These are phyloP conservation scores for Cheilosia grossa DNA, from an alignment of 2,888 invertebrate species.

Conservation along the genomic window DNA sequence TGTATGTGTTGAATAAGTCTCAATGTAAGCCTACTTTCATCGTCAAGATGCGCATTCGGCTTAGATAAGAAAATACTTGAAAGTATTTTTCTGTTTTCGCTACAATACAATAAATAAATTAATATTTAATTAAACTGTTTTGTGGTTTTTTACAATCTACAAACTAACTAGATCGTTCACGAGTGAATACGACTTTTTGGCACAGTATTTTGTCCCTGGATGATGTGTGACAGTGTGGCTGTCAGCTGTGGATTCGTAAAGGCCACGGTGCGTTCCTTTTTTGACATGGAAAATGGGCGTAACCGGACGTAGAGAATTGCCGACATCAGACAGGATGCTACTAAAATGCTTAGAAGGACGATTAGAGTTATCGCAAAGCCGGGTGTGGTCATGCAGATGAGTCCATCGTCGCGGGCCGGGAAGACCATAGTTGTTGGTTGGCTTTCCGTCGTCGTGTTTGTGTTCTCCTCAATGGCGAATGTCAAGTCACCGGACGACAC, in stretches of 20 bases:
- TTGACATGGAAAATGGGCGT: conserved; percentile 86
- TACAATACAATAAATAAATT: conserved; percentile 56
- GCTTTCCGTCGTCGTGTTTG: conserved; percentile 80
- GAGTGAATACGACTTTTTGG: conserved; percentile 79
- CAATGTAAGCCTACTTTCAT: conserved; percentile 28
- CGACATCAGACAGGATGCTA: conserved; percentile 93
- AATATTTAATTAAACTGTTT: conserved; percentile 23
- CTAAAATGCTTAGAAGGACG: conserved; percentile 91
- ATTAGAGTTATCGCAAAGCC: conserved; percentile 94
- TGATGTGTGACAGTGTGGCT: conserved; percentile 79
- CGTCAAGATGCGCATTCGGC: conserved; percentile 21
- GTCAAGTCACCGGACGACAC: conserved; percentile 96
- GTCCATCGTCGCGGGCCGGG: conserved; percentile 87
- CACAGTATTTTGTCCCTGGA: conserved; percentile 80
- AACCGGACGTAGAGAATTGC: conserved; percentile 93
- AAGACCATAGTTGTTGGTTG: conserved; percentile 89
- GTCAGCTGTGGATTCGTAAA: conserved; percentile 82
- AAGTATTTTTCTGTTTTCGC: conserved; percentile 21
- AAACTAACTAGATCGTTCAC: conserved; percentile 63
- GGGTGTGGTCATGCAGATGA: conserved; percentile 97
- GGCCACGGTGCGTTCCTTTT: conserved; percentile 82
- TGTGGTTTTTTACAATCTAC: conserved; percentile 18
- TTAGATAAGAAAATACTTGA: conserved; percentile 58
- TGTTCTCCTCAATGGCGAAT: conserved; percentile 90
- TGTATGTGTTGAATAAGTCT: conserved; percentile 30